phyloP scores from a whole-genome alignment of 2,797 vertebrate species.

The Gadopsis marmoratus region DNA sequence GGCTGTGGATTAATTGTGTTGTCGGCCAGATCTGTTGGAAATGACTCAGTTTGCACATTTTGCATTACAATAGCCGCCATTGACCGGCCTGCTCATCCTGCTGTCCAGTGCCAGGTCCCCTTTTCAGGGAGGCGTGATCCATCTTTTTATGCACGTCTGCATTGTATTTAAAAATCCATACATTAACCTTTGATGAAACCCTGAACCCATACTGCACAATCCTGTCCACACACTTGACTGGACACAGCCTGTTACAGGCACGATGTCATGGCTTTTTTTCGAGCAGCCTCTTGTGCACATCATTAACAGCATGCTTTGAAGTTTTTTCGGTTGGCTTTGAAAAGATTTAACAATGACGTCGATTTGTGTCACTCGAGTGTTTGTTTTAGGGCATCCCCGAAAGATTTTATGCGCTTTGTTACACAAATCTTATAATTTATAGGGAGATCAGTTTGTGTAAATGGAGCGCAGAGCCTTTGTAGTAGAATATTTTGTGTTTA shows the following conservation, averaged over 20 bases:
- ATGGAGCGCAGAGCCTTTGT: neutral
- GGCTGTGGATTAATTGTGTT: slow-evolving; percentile 78
- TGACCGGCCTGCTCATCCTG: slow-evolving; percentile 62
- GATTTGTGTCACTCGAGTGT: slow-evolving; percentile 43
- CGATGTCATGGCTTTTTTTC: slow-evolving; percentile 66
- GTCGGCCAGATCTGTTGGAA: slow-evolving; percentile 77
- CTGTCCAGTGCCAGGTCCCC: slow-evolving; percentile 68
- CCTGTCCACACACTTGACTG: slow-evolving; percentile 66
- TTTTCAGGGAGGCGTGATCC: slow-evolving; percentile 74
- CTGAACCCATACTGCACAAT: slow-evolving; percentile 46
- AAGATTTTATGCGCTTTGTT: slow-evolving; percentile 37
- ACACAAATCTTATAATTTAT: slow-evolving; percentile 10
- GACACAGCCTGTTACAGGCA: slow-evolving; percentile 53
- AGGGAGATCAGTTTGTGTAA: neutral
- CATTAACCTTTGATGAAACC: slow-evolving; percentile 72
- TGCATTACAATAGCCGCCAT: slow-evolving; percentile 83
- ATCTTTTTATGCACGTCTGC: slow-evolving; percentile 75
- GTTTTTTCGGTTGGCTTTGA: slow-evolving; percentile 46
- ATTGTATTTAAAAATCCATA: slow-evolving; percentile 77
- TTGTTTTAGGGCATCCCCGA: slow-evolving; percentile 26
- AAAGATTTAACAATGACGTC: slow-evolving; percentile 33
- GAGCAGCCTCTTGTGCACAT: slow-evolving; percentile 54
- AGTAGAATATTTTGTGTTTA: neutral
- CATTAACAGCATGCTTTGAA: slow-evolving; percentile 67
- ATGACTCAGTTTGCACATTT: slow-evolving; percentile 76